Base-by-base conservation (phyloP, 2,888 invertebrate species). In the Chrysolina oricalcia region DNA sequence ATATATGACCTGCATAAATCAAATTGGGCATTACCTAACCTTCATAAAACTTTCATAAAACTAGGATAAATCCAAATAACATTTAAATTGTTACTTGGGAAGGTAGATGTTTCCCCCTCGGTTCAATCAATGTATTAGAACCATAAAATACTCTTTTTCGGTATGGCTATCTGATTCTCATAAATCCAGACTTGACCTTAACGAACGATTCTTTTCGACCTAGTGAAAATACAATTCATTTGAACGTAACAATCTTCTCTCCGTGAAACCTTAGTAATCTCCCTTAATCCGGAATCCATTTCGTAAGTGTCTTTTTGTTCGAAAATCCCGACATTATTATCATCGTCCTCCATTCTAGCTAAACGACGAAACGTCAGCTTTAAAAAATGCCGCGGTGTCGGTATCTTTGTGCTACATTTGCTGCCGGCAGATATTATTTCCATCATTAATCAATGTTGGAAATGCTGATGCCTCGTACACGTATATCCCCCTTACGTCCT, bases 361-460 rank as follows among this genome's bases (percentile, higher is more conserved):
- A 73, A 74, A 78, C 73, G 78, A 73, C 69, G 69, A 72, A 74
- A 70, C 68, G 70, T 72, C 77, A 59, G 66, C 72, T 50, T 72
- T 79, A 76, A 79, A 74, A 79, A 77, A 76, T 71, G 75, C 75
- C 75, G 72, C 19, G 27, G 48, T 17, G 48, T 62, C 63, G 70
- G 67, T 71, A 56, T 78, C 75, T 78, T 78, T 65, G 73, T 73
- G 75, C 74, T 72, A 70, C 75, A 75, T 77, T 77, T 77, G 71
- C 70, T 71, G 43, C 62, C 70, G 41, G 68, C 46, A 76, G 65
- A 66, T 67, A 73, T 73, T 63, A 76, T 65, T 66, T 70, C 40
- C 50, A 56, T 73, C 79, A 76, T 79, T 74, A 79, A 79, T 79
- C 77, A 74, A 56, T 67, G 79, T 74, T 74, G 70, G 71, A 72